A percentile compares a stretch with the other conserved stretches of the same genome.
Evolutionary conservation across 2,888 invertebrate genomes (phyloP).

Genomic region (Geophilus truncorum): DNA sequence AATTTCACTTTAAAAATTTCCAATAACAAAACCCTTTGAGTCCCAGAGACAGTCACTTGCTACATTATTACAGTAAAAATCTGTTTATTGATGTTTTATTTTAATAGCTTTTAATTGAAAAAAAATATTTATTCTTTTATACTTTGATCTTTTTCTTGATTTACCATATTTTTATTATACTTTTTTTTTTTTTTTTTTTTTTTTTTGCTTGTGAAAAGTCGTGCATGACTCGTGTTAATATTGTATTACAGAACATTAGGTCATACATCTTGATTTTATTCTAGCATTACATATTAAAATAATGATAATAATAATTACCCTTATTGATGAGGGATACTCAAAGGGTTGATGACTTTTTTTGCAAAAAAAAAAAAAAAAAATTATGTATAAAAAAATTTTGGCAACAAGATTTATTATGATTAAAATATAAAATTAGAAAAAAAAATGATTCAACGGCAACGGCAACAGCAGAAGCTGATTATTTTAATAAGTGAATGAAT

Average conservation of each 20-base stretch:
- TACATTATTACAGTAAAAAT: not conserved
- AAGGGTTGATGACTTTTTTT: constrained; percentile 32
- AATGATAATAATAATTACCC: not conserved
- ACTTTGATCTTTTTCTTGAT: not conserved
- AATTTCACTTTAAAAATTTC: not conserved
- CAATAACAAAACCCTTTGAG: constrained; percentile 33
- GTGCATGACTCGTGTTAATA: constrained; percentile 28
- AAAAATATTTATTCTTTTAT: not conserved
- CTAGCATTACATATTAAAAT: not conserved
- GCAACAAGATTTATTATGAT: not conserved
- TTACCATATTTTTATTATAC: not conserved
- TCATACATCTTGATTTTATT: not conserved
- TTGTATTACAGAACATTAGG: not conserved
- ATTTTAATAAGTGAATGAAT: constrained; percentile 29
- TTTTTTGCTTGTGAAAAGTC: not conserved
- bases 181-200: not conserved
- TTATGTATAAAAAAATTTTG: not conserved
- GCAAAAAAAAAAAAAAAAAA: not conserved
- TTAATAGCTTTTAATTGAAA: not conserved
- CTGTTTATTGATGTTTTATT: not conserved
- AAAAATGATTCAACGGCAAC: constrained; percentile 14
- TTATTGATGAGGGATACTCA: constrained; percentile 29
- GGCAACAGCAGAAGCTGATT: constrained; percentile 33
- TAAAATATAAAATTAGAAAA: not conserved
- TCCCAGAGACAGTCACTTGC: constrained; percentile 34